Evolutionary conservation across 2,888 invertebrate genomes (phyloP).

Genomic region (Phalera bucephala): DNA sequence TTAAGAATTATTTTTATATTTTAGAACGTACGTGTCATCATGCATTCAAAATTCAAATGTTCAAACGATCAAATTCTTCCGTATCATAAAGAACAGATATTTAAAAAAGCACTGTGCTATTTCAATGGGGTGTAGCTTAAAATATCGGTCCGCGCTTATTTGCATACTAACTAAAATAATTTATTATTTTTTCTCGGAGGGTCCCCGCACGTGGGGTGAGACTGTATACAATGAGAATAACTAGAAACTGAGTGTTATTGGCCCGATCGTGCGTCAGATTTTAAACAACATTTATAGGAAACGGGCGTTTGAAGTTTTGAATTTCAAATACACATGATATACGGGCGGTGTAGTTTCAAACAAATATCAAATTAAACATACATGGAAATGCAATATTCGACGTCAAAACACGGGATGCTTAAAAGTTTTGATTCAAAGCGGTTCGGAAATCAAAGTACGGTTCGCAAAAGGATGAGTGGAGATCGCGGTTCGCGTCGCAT

Average conservation of each 20-base stretch:
- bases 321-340: conserved; percentile 48
- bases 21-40: no score
- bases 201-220: conserved; percentile 68
- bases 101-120: conserved; percentile 59
- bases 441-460: conserved; percentile 75
- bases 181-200: conserved; percentile 82
- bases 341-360: conserved; percentile 51
- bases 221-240: conserved; percentile 70
- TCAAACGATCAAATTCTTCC: conserved; percentile 48
- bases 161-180: conserved; percentile 84
- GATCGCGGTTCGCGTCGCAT: conserved; percentile 60
- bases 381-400: conserved; percentile 75
- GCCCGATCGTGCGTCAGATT: conserved; percentile 65
- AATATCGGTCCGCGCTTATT: conserved; percentile 78
- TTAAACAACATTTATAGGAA: conserved; percentile 56
- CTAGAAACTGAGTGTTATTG: conserved; percentile 79
- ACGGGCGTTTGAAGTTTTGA: conserved; percentile 46
- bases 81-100: conserved; percentile 67
- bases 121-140: conserved; percentile 79
- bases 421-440: conserved; percentile 79
- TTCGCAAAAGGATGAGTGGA: conserved; percentile 66
- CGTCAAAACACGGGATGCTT: conserved; percentile 71
- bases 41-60: conserved; percentile 32
- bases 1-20: no score
- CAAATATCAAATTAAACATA: conserved; percentile 71